A percentile compares a stretch with the other conserved stretches of the same genome.
phyloP scores from a whole-genome alignment of 2,113 vertebrate genomes.

The Taxidea taxus region DNA sequence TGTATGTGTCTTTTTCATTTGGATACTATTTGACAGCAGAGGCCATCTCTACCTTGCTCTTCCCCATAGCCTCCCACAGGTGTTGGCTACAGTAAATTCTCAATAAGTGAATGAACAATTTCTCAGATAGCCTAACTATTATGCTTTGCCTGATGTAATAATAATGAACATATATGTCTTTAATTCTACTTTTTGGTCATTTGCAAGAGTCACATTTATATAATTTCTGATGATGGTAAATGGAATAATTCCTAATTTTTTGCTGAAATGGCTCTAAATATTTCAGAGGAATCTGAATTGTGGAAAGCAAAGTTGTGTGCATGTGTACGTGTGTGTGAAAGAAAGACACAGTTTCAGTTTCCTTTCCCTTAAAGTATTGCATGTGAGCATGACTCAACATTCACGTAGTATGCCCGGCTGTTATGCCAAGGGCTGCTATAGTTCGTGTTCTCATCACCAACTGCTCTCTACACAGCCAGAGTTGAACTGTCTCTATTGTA shows the following conservation, averaged over 20 bases:
- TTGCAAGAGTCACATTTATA: background rate
- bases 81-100: background rate
- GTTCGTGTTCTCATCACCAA: background rate
- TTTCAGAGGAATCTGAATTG: background rate
- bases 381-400: background rate
- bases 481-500: background rate
- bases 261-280: background rate
- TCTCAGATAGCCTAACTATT: background rate
- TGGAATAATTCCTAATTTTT: background rate
- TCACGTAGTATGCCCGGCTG: rapidly evolving
- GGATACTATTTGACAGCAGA: background rate
- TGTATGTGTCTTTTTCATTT: background rate
- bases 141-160: background rate
- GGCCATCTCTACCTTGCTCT: background rate
- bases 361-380: background rate
- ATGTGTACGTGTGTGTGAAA: background rate
- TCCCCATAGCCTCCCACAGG: background rate
- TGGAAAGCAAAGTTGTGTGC: background rate
- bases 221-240: background rate
- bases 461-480: background rate
- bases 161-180: background rate
- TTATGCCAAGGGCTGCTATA: too few species aligned
- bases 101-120: background rate
- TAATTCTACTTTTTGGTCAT: background rate
- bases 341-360: background rate